Percentiles rank a stretch among this genome's conserved stretches.
Conservation (phyloP, 2,797 vertebrate genomes). For the Fistularia tabacaria region DNA sequence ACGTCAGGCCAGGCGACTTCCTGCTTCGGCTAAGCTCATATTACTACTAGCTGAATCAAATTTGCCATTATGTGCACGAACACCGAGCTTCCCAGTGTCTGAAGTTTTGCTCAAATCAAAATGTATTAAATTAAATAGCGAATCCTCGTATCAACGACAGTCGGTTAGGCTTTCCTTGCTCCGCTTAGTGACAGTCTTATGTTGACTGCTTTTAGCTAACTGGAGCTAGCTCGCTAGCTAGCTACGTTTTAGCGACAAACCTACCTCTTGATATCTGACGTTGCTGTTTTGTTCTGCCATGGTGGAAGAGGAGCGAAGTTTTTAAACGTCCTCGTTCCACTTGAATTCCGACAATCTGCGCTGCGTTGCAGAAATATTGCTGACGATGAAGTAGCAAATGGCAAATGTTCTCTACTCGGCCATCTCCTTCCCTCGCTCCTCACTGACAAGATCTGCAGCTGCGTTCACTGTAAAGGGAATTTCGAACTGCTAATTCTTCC, state of each 20-base stretch:
- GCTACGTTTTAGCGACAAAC: constrained; percentile 13
- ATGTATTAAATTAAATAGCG: too few relatives aligned
- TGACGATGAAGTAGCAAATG: constrained; percentile 11
- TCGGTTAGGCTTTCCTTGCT: too few relatives aligned
- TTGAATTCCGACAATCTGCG: constrained; percentile 5
- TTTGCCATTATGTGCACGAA: too few relatives aligned
- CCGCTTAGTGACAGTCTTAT: too few relatives aligned
- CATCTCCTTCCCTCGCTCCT: constrained; percentile 51
- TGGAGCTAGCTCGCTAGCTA: constrained; percentile 11
- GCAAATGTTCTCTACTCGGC: constrained; percentile 46
- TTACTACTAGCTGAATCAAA: background rate
- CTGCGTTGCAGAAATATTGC: background rate
- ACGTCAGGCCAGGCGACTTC: constrained; percentile 1
- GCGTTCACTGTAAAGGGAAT: constrained; percentile 16
- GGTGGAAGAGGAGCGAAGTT: constrained; percentile 19
- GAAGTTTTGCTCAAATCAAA: too few relatives aligned
- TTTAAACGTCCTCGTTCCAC: constrained; percentile 16
- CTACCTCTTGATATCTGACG: constrained; percentile 74
- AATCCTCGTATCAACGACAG: too few relatives aligned
- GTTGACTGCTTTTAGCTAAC: too few relatives aligned
- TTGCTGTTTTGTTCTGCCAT: constrained; percentile 73
- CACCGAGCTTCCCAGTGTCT: too few relatives aligned
- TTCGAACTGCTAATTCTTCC: too few relatives aligned
- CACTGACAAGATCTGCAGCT: constrained; percentile 9
- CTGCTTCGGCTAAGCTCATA: constrained; percentile 1